These are phyloP conservation scores for Mellivora capensis DNA, from an alignment of 2,113 vertebrate species.

Conservation along the genomic window DNA sequence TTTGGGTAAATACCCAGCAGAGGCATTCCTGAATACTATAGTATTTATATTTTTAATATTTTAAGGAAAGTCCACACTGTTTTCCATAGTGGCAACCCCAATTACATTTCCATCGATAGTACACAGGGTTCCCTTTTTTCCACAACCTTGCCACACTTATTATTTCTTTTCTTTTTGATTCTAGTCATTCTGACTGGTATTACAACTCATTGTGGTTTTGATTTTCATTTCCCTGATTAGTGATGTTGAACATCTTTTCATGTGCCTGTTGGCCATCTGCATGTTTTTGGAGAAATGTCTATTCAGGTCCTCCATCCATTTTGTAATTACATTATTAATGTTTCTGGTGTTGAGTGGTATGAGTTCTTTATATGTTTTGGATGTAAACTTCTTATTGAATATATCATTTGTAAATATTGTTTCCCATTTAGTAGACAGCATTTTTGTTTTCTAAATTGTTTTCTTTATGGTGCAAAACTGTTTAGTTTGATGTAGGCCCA, in stretches of 20 bases:
- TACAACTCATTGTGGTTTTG: neutral
- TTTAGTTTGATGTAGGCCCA: neutral
- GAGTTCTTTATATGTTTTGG: neutral
- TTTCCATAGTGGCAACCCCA: neutral
- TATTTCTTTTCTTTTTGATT: neutral
- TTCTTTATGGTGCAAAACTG: neutral
- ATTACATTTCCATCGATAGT: neutral
- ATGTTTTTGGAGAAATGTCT: neutral
- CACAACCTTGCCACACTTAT: neutral
- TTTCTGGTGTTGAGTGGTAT: neutral
- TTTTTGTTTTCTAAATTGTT: neutral
- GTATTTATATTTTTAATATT: neutral
- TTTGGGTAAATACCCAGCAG: neutral
- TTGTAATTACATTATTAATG: neutral
- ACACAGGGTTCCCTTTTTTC: neutral
- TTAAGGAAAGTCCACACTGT: neutral
- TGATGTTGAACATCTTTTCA: neutral
- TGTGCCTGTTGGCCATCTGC: neutral
- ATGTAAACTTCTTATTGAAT: neutral
- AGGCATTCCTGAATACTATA: neutral
- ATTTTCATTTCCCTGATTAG: neutral
- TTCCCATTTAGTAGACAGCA: neutral
- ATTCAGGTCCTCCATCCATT: neutral
- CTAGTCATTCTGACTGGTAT: neutral
- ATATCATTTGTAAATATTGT: neutral